Evolutionary conservation across 2,113 vertebrate genomes (phyloP).

Genomic region (Vulpes lagopus): DNA sequence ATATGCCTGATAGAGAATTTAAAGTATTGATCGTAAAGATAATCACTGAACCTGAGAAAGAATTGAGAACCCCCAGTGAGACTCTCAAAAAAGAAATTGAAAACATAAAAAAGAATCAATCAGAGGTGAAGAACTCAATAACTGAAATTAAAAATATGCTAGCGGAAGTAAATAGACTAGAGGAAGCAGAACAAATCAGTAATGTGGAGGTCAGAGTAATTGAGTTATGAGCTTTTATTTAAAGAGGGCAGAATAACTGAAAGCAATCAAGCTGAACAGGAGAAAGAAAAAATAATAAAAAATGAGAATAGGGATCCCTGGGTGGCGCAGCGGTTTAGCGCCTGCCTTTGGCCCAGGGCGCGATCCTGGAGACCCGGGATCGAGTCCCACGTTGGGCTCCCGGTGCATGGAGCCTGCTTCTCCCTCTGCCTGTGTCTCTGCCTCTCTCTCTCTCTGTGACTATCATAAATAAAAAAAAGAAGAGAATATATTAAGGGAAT

Average conservation of each 20-base stretch:
- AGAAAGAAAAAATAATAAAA: not conserved
- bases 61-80: not conserved
- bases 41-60: not conserved
- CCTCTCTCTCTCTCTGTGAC: too few species aligned
- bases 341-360: too few species aligned
- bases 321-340: too few species aligned
- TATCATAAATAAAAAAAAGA: not conserved
- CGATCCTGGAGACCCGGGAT: too few species aligned
- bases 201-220: not conserved
- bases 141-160: not conserved
- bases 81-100: not conserved
- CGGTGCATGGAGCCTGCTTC: too few species aligned
- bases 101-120: not conserved
- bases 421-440: too few species aligned
- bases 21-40: not conserved
- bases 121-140: not conserved
- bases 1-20: not conserved
- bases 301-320: not conserved
- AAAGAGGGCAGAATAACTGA: not conserved
- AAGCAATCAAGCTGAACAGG: not conserved
- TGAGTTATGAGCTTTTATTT: not conserved
- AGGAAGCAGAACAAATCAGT: not conserved
- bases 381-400: too few species aligned
- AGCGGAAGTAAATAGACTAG: not conserved
- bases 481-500: not conserved